Conservation (phyloP, 2,888 invertebrate genomes). For the Drosophila phalerata region DNA sequence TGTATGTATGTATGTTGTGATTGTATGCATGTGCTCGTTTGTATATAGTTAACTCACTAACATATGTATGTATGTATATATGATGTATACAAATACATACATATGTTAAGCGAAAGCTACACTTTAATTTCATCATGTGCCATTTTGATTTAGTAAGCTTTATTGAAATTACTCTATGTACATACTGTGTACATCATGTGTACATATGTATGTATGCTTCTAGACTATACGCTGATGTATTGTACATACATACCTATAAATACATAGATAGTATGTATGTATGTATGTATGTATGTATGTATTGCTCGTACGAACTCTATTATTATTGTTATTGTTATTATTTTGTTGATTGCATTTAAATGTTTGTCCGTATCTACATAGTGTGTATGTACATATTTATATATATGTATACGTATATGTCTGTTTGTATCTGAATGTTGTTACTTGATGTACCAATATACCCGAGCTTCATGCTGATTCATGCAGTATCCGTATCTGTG, state of each 20-base stretch:
- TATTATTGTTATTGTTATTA: not conserved
- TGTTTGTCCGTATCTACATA: constrained; percentile 22
- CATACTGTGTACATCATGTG: constrained; percentile 7
- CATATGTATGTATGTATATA: constrained; percentile 8
- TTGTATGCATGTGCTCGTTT: constrained; percentile 32
- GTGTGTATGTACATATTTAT: constrained; percentile 1
- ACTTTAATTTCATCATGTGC: constrained; percentile 18
- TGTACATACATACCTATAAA: constrained; percentile 10
- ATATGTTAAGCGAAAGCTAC: constrained; percentile 2
- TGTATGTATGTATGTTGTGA: constrained; percentile 21
- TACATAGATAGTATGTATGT: not conserved
- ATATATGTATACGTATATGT: constrained; percentile 1
- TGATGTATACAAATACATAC: constrained; percentile 13
- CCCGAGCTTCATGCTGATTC: constrained; percentile 3
- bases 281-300: not conserved
- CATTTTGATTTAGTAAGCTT: constrained; percentile 28
- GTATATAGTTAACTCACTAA: constrained; percentile 20
- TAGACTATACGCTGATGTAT: too few relatives aligned
- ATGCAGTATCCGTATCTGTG: constrained; percentile 16
- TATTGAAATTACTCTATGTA: constrained; percentile 7
- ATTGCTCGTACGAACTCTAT: not conserved
- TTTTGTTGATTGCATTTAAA: constrained; percentile 8
- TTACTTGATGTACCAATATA: constrained; percentile 15
- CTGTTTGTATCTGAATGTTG: constrained; percentile 25
- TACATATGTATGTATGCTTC: not conserved